These are phyloP conservation scores for Gryllus bimaculatus DNA, from an alignment of 1,140 invertebrate species.

Conservation along the genomic window DNA sequence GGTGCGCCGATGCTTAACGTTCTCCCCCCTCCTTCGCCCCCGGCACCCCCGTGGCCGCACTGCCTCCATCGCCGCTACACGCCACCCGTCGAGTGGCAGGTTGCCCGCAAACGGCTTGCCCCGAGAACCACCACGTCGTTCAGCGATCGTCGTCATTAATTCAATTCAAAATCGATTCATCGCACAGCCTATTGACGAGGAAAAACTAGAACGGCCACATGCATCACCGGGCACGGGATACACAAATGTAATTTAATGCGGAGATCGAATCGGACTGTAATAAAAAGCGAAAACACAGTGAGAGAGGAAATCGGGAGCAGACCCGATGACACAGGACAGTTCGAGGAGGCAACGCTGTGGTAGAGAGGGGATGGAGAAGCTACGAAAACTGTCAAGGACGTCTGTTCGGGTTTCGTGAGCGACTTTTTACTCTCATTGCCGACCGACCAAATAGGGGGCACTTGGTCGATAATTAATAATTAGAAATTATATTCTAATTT, in stretches of 20 bases:
- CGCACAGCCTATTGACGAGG: neutral
- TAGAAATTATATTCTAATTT: no score
- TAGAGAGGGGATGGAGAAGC: neutral
- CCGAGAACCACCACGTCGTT: neutral
- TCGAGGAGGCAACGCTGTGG: neutral
- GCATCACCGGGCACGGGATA: neutral
- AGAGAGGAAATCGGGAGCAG: neutral
- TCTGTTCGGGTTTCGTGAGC: no score
- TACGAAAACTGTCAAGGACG: neutral
- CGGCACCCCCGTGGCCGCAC: no score
- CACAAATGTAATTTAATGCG: neutral
- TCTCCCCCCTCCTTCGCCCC: no score
- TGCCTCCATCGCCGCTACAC: no score
- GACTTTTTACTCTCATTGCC: no score
- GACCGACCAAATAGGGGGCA: no score
- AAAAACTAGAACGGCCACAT: neutral
- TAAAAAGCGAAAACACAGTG: neutral
- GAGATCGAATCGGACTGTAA: neutral
- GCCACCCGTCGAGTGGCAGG: no score
- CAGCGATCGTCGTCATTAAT: neutral
- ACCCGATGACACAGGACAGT: neutral
- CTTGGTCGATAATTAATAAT: no score
- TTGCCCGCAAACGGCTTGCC: neutral
- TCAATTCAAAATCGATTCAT: conserved; percentile 5
- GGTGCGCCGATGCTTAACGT: no score